phyloP scores from a whole-genome alignment of 1,140 invertebrate species.

The Temnothorax longispinosus region DNA sequence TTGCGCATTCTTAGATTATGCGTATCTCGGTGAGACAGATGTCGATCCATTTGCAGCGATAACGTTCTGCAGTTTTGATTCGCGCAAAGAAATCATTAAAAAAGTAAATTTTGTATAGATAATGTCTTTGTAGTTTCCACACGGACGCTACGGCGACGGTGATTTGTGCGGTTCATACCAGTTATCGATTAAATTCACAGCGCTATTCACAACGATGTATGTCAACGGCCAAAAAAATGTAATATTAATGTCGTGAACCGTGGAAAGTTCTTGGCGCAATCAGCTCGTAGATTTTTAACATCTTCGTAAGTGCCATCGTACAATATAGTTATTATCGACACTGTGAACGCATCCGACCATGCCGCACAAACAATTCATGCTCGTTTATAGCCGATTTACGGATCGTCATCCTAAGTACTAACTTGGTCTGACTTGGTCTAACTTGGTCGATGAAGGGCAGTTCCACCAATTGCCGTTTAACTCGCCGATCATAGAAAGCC shows the following conservation, averaged over 20 bases:
- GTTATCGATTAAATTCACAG: constrained; percentile 25
- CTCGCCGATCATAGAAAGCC: constrained; percentile 83
- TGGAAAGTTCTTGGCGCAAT: constrained; percentile 17
- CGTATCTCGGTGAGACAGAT: not conserved
- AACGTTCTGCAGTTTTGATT: not conserved
- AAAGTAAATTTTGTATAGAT: not conserved
- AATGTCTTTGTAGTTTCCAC: constrained; percentile 9
- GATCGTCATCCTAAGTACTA: constrained; percentile 68
- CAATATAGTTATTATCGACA: constrained; percentile 1
- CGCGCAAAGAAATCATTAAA: not conserved
- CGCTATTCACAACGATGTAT: constrained; percentile 24
- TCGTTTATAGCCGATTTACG: constrained; percentile 35
- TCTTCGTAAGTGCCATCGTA: not conserved
- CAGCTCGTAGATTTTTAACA: not conserved
- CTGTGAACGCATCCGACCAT: constrained; percentile 8
- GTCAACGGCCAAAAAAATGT: not conserved
- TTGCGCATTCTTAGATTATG: not conserved
- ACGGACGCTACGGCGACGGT: not conserved
- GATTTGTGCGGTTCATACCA: constrained; percentile 35
- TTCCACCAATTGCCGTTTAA: constrained; percentile 84
- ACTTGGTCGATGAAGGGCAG: constrained; percentile 74
- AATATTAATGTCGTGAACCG: not conserved
- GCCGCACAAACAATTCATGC: constrained; percentile 6
- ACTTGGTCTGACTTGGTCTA: constrained; percentile 75
- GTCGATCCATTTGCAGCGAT: not conserved